phyloP scores from a whole-genome alignment of 2,797 vertebrate genomes.

The Macrochelys suwanniensis region DNA sequence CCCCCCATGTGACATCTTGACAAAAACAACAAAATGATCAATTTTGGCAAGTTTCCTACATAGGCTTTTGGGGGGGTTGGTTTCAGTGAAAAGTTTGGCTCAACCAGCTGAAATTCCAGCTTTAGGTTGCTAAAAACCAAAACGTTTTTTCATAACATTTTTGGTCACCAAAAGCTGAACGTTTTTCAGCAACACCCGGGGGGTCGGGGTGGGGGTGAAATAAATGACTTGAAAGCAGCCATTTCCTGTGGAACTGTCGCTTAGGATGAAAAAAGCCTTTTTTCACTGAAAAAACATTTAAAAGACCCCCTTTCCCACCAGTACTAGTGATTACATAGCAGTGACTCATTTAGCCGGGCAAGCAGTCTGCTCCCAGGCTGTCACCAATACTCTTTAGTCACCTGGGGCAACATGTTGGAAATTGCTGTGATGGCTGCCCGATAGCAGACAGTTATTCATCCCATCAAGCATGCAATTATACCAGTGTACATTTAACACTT shows the following conservation, averaged over 20 bases:
- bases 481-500: too few species aligned
- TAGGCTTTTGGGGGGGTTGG: too few species aligned
- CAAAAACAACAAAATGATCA: too few species aligned
- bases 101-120: too few species aligned
- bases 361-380: neutral
- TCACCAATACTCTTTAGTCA: neutral
- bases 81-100: too few species aligned
- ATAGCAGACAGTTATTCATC: neutral
- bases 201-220: too few species aligned
- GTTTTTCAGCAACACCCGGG: too few species aligned
- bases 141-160: too few species aligned
- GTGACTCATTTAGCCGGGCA: neutral
- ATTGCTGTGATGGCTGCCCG: neutral
- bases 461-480: neutral
- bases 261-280: neutral
- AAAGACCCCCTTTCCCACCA: neutral
- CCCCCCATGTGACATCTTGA: too few species aligned
- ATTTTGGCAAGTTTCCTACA: too few species aligned
- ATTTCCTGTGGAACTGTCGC: neutral
- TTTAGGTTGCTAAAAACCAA: too few species aligned
- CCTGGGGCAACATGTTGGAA: neutral
- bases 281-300: neutral
- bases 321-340: neutral
- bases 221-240: neutral
- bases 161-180: too few species aligned